These are phyloP conservation scores for Rana temporaria DNA, from an alignment of 2,113 vertebrate genomes.

Conservation along the genomic window DNA sequence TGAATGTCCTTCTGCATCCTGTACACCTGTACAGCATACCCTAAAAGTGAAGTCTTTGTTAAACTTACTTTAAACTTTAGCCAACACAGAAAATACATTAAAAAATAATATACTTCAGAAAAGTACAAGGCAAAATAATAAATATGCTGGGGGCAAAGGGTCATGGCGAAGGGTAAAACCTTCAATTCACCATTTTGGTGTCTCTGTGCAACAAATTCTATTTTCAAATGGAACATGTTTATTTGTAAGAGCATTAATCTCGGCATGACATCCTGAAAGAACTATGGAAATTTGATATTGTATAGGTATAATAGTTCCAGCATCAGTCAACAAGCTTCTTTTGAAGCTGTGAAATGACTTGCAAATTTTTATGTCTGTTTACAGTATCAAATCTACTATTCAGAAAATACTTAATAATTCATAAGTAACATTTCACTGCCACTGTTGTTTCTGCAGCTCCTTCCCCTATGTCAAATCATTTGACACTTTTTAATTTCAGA, in stretches of 20 bases:
- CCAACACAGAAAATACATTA: no score
- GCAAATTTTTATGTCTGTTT: slow-evolving; percentile 39
- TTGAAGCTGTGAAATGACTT: slow-evolving; percentile 28
- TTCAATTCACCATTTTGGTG: no score
- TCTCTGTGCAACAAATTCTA: background rate
- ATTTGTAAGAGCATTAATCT: slow-evolving; percentile 4
- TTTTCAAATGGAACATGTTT: background rate
- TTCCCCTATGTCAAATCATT: slow-evolving; percentile 30
- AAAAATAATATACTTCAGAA: no score
- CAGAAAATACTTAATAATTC: slow-evolving; percentile 45
- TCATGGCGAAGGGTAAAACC: no score
- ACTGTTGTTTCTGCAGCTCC: slow-evolving; percentile 32
- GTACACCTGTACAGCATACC: no score
- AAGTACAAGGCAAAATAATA: no score
- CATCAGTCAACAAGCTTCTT: slow-evolving; percentile 2
- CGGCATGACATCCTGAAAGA: slow-evolving; percentile 4
- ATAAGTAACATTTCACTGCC: slow-evolving; percentile 26
- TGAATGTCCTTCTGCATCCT: no score
- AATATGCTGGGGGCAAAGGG: no score
- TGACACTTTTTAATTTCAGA: slow-evolving; percentile 28
- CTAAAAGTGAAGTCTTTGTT: no score
- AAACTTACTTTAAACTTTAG: no score
- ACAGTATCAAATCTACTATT: slow-evolving; percentile 38
- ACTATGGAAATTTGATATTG: slow-evolving; percentile 9
- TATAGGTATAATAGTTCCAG: slow-evolving; percentile 9